phyloP scores from a whole-genome alignment of 2,888 invertebrate species.

The Megamerina dolium region DNA sequence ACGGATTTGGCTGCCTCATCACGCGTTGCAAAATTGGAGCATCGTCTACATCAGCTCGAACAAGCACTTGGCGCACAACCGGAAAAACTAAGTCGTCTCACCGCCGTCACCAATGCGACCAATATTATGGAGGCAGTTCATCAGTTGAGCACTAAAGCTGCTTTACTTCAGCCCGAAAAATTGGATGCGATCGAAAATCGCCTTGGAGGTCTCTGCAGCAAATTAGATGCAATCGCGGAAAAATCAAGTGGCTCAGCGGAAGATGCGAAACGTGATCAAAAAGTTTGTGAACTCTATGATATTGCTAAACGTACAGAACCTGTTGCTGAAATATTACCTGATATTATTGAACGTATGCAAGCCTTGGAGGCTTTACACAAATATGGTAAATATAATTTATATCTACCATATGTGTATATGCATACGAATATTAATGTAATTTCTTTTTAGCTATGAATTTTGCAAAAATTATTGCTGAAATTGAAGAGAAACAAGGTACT shows the following conservation, averaged over 20 bases:
- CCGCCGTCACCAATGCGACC: slow-evolving; percentile 39
- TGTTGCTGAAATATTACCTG: slow-evolving; percentile 68
- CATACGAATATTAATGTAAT: neutral
- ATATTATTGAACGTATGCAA: slow-evolving; percentile 76
- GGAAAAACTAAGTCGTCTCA: slow-evolving; percentile 64
- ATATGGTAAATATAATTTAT: slow-evolving; percentile 62
- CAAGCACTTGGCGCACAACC: slow-evolving; percentile 75
- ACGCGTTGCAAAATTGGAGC: slow-evolving; percentile 74
- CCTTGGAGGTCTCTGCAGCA: slow-evolving; percentile 65
- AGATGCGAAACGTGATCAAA: slow-evolving; percentile 61
- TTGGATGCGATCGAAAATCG: slow-evolving; percentile 80
- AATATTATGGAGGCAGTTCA: slow-evolving; percentile 68
- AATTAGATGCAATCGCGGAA: slow-evolving; percentile 65
- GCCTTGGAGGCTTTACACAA: slow-evolving; percentile 82
- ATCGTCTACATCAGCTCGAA: slow-evolving; percentile 75
- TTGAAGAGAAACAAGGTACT: slow-evolving; percentile 70
- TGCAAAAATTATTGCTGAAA: slow-evolving; percentile 73
- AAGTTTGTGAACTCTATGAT: slow-evolving; percentile 71
- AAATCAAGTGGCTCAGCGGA: slow-evolving; percentile 53
- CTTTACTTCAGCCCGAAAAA: slow-evolving; percentile 74
- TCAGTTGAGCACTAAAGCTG: slow-evolving; percentile 70
- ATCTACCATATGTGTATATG: neutral
- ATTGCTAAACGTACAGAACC: slow-evolving; percentile 81
- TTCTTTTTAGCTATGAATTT: slow-evolving; percentile 74
- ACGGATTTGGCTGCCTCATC: slow-evolving; percentile 63